Evolutionary conservation across 2,888 invertebrate genomes (phyloP), one percentile per base, ranked within the genome.

Genomic region (Lampropteryx suffumata): DNA sequence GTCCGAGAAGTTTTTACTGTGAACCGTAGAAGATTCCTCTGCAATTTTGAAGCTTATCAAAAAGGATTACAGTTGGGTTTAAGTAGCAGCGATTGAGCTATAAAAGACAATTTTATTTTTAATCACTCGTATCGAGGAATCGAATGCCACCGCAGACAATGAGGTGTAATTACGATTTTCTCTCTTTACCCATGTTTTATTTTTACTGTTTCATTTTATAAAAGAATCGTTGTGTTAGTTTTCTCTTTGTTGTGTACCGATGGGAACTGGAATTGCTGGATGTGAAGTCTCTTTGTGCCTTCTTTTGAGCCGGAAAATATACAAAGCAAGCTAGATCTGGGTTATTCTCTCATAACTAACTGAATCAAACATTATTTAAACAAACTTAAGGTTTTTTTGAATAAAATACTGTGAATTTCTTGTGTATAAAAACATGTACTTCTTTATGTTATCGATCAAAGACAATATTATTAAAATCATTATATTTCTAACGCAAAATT

Each of bases 101-200:
- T 55, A 57, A 66, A 69, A 62, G 69, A 75, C 66, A 69, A 74
- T 71, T 79, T 78, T 70, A 71, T 75, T 80, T 52, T 78, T 79
- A 74, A 76, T 76, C 73, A 67, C 65, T 71, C 65, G 71, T 75
- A 77, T 77, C 70, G 74, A 71, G 73, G 69, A 74, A 79, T 78
- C 73, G 74, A 58, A 67, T 63, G 62, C 68, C 49, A 64, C 70
- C 75, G 57, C 76, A 69, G 72, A 79, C 76, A 79, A 78, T 77
- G 73, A 79, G 69, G 59, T 67, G 69, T 78, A 82, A 82, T 82
- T 79, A 75, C 76, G 61, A 68, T 65, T 64, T 71, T 68, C 65
- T 70, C 70, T 69, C 61, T 65, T 73, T 71, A 32, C 33, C 39
- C 34, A 26, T n/a, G 40, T 39, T 46, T 50, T 40, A 43, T 43